A percentile compares a stretch with the other conserved stretches of the same genome.
phyloP scores from a whole-genome alignment of 2,797 vertebrate genomes.

The Chaetodon trifasciatus region DNA sequence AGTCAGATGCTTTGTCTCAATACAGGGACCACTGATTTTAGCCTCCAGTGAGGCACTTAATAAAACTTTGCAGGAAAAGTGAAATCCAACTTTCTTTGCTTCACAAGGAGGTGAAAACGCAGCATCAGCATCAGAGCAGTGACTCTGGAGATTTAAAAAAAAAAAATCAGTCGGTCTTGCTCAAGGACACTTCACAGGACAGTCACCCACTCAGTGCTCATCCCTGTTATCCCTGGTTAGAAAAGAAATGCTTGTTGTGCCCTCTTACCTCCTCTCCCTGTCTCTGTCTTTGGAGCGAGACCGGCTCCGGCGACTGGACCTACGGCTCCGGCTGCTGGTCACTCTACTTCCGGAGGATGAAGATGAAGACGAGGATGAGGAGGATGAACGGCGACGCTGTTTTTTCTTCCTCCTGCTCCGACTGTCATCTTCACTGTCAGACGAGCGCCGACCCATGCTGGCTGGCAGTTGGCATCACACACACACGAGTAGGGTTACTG shows the following conservation, averaged over 20 bases:
- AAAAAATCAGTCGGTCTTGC: not conserved
- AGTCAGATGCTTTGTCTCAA: not conserved
- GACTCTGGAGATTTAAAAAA: not conserved
- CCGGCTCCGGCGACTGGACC: slow-evolving; percentile 88
- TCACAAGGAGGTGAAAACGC: not conserved
- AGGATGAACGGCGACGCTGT: slow-evolving; percentile 88
- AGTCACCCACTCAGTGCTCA: too few species aligned
- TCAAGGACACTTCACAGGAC: not conserved
- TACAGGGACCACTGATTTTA: not conserved
- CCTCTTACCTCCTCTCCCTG: slow-evolving; percentile 73
- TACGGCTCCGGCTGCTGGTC: slow-evolving; percentile 87
- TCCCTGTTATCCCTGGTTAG: not conserved
- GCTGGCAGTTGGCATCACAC: slow-evolving; percentile 48
- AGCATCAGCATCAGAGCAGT: not conserved
- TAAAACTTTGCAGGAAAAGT: not conserved
- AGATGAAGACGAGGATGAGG: slow-evolving; percentile 89
- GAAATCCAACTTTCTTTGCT: not conserved
- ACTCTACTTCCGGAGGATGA: slow-evolving; percentile 91
- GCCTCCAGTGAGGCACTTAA: not conserved
- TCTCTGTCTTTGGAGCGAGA: slow-evolving; percentile 88
- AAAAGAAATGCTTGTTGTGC: not conserved
- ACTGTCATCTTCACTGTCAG: slow-evolving; percentile 93
- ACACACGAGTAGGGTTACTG: slow-evolving; percentile 13
- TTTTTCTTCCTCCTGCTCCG: slow-evolving; percentile 91
- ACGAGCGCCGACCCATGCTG: slow-evolving; percentile 92